Percentiles rank a stretch among this genome's conserved stretches.
Evolutionary conservation across 2,888 invertebrate species (phyloP).

Genomic region (Rotaria magnacalcarata): DNA sequence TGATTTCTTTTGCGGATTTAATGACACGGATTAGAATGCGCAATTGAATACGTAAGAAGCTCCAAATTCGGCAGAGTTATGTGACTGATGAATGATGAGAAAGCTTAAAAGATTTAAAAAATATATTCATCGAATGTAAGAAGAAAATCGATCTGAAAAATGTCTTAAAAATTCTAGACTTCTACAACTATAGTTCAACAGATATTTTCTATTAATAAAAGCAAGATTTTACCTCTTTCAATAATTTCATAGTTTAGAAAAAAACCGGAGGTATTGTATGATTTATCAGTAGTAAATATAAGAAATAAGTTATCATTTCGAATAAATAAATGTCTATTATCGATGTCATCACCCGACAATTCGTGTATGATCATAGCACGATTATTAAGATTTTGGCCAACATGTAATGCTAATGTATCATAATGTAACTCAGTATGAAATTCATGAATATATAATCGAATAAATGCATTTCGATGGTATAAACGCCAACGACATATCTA

Average conservation of each 20-base stretch:
- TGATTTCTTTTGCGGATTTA: too few relatives aligned
- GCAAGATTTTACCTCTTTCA: not conserved
- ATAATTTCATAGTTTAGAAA: not conserved
- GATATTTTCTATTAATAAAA: too few relatives aligned
- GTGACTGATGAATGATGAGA: too few relatives aligned
- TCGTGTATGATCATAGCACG: not conserved
- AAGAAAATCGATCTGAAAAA: too few relatives aligned
- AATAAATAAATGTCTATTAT: not conserved
- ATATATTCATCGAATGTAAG: too few relatives aligned
- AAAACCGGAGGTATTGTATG: not conserved
- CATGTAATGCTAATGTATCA: not conserved
- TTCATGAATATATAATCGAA: not conserved
- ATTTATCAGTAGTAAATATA: not conserved
- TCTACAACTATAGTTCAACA: too few relatives aligned
- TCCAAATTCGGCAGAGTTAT: too few relatives aligned
- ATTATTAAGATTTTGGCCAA: conserved; percentile 23
- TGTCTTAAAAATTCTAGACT: too few relatives aligned
- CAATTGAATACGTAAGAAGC: too few relatives aligned
- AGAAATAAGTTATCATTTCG: conserved; percentile 4
- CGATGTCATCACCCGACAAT: not conserved
- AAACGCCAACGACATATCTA: conserved; percentile 13
- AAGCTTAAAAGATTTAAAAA: too few relatives aligned
- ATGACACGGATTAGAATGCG: too few relatives aligned
- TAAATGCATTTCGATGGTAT: not conserved
- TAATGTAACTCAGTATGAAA: conserved; percentile 5